A percentile compares a stretch with the other conserved stretches of the same genome.
Conservation (phyloP, 2,113 vertebrate genomes). For the Camelus dromedarius region DNA sequence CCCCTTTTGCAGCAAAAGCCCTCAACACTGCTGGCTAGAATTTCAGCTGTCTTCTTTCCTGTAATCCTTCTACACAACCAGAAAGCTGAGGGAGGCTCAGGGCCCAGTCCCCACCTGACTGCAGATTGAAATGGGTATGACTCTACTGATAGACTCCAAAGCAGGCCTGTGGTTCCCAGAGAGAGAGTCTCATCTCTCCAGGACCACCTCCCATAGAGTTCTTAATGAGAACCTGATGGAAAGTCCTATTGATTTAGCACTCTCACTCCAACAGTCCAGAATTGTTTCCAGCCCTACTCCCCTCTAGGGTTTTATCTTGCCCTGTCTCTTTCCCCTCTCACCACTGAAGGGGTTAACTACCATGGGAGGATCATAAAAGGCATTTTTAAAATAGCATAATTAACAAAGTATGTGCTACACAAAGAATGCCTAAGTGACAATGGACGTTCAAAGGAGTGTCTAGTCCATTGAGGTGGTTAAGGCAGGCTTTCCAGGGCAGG, state of each 20-base stretch:
- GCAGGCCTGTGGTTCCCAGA: background rate
- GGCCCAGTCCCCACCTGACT: background rate
- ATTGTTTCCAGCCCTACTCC: background rate
- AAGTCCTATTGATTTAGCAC: background rate
- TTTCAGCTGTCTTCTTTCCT: background rate
- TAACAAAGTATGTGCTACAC: background rate
- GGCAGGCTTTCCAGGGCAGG: background rate
- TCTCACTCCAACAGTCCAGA: background rate
- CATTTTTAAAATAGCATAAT: background rate
- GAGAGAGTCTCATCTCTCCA: background rate
- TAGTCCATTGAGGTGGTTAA: background rate
- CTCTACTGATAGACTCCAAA: background rate
- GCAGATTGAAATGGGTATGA: background rate
- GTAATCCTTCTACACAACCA: background rate
- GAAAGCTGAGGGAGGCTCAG: background rate
- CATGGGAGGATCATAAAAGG: background rate
- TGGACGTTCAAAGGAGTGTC: background rate
- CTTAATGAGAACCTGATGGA: background rate
- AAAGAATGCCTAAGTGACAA: slow-evolving; percentile 13
- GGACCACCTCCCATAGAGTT: background rate
- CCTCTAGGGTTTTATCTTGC: background rate
- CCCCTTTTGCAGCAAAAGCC: background rate
- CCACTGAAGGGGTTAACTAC: background rate
- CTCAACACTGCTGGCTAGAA: background rate
- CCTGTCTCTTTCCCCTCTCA: background rate